Evolutionary conservation across 2,113 vertebrate genomes (phyloP).

Genomic region (Sylvilagus bachmani): DNA sequence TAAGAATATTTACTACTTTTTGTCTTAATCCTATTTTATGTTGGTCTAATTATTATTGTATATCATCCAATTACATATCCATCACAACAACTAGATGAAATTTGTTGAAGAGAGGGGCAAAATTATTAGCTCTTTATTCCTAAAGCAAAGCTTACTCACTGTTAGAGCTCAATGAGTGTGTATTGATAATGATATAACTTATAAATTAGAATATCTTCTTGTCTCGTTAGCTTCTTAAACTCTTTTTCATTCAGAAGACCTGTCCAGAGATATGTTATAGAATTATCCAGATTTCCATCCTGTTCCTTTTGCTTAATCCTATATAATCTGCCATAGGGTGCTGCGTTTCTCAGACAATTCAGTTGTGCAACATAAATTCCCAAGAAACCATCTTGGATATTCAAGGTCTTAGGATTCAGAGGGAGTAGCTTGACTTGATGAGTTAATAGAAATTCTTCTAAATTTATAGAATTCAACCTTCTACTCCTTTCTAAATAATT

Average conservation of each 20-base stretch:
- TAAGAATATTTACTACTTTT: constrained; percentile 8
- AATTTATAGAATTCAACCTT: constrained; percentile 12
- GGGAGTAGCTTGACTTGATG: neutral
- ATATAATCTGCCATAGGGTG: neutral
- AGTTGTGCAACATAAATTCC: neutral
- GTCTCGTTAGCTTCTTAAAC: neutral
- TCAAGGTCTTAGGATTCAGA: neutral
- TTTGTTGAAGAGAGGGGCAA: neutral
- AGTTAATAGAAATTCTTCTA: constrained; percentile 43
- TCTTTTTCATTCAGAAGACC: neutral
- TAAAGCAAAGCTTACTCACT: neutral
- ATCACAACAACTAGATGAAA: constrained; percentile 20
- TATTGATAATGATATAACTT: neutral
- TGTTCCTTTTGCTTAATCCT: neutral
- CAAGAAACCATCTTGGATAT: constrained; percentile 38
- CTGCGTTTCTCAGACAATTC: constrained; percentile 14
- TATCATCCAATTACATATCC: constrained; percentile 12
- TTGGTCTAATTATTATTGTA: constrained; percentile 29
- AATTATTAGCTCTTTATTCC: neutral
- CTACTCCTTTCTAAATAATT: constrained; percentile 60
- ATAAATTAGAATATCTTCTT: neutral
- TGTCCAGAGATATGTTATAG: constrained; percentile 36
- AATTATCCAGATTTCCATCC: neutral
- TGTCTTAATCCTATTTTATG: neutral
- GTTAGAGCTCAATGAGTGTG: neutral